These are phyloP conservation scores for Pteropus alecto DNA, from an alignment of 2,113 vertebrate genomes.

Conservation along the genomic window DNA sequence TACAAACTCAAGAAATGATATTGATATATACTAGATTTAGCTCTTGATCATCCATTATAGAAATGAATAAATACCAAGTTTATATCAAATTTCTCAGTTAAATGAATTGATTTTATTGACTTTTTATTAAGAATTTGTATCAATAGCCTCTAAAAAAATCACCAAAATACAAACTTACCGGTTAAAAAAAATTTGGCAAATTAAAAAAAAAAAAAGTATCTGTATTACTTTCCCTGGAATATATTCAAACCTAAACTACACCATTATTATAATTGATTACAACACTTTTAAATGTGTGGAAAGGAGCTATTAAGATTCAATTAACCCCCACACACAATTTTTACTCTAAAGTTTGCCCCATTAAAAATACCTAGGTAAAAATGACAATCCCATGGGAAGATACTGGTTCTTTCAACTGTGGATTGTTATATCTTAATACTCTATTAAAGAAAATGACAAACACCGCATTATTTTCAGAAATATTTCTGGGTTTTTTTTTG, in stretches of 20 bases:
- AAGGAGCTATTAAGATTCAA: not conserved
- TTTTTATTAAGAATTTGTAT: not conserved
- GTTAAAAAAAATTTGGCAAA: not conserved
- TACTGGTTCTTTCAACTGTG: not conserved
- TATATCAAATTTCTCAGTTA: not conserved
- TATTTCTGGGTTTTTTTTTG: not conserved
- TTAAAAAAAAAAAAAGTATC: not conserved
- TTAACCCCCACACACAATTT: rapidly evolving
- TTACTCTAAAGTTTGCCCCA: not conserved
- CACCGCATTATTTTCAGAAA: not conserved
- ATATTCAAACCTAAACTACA: not conserved
- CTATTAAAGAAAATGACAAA: not conserved
- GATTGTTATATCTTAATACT: not conserved
- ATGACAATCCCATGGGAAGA: not conserved
- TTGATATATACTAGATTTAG: not conserved
- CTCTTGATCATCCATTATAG: not conserved
- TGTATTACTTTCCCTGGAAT: not conserved
- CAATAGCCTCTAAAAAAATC: not conserved
- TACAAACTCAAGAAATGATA: not conserved
- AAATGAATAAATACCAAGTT: not conserved
- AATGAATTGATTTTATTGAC: not conserved
- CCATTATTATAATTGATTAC: rapidly evolving
- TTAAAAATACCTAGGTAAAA: not conserved
- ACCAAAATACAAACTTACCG: not conserved
- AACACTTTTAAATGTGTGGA: not conserved